Base-by-base conservation (phyloP, 2,797 vertebrate species). In the Enteromius unitaeniatus region DNA sequence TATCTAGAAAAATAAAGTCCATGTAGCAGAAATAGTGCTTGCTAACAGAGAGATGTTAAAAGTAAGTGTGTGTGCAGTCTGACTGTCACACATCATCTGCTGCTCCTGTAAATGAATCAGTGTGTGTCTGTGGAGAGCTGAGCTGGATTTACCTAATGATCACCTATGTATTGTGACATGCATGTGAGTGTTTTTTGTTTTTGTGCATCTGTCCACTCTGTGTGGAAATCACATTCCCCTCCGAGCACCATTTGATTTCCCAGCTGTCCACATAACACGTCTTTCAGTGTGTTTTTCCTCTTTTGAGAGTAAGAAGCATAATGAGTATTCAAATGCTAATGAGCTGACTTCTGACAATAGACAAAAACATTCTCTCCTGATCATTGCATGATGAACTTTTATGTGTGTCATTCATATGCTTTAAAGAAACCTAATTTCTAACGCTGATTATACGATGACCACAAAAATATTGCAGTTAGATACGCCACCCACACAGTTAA, bases 61-160 rank as follows among this genome's bases (percentile, higher is more conserved):
- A 80, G 60, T 87, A 76, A 64, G 45, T 78, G 77, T 72, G 69
- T 74, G 79, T 84, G 67, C 45, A 31, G 79, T 49, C 77, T 62
- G 60, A 28, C 13, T 15, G 14, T 64, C 26, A 14, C 13, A 62
- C 26, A 74, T 81, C 69, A 34, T 55, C 37, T 79, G 49, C 79
- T 87, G 45, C 47, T 8, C 55, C 72, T 28, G 55, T 62, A 74
- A 79, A 80, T 79, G 65, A 79, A 80, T 79, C 65, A 60, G 60
- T 79, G n/a, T 76, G 53, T 73, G 69, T 74, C 45, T 49, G 15
- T 58, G 49, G 37, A 62, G 5, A 62, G 14, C 15, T 58, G 23
- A 23, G 78, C 73, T 80, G 81, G 51, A 23, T 73, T 73, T 72
- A 19, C 69, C 34, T 55, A 42, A 67, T 58, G 67, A 51, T 62